Evolutionary conservation across 1,140 invertebrate species (phyloP).

Genomic region (Drosophila lacteicornis): DNA sequence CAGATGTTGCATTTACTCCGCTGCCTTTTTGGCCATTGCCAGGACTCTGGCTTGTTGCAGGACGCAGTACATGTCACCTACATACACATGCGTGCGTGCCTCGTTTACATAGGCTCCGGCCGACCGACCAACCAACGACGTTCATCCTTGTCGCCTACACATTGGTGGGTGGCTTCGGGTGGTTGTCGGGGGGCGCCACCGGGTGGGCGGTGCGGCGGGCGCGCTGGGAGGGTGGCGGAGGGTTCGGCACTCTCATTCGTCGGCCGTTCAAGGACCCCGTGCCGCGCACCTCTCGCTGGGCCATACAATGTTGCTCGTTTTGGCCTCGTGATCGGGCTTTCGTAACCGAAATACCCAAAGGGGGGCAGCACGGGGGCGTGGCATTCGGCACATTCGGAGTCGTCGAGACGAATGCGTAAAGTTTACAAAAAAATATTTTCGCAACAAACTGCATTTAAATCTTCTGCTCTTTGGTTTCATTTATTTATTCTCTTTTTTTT

Average conservation of each 20-base stretch:
- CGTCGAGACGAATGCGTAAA: constrained; percentile 62
- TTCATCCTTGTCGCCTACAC: constrained; percentile 69
- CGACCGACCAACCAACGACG: constrained; percentile 71
- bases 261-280: constrained; percentile 58
- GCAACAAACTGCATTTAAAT: constrained; percentile 64
- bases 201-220: constrained; percentile 13
- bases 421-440: constrained; percentile 71
- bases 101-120: constrained; percentile 78
- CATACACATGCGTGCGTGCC: constrained; percentile 69
- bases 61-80: constrained; percentile 80
- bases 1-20: constrained; percentile 78
- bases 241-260: constrained; percentile 76
- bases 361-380: constrained; percentile 15
- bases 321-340: constrained; percentile 61
- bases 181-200: constrained; percentile 13
- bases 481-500: neutral
- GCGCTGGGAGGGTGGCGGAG: constrained; percentile 29
- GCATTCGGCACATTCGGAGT: constrained; percentile 6
- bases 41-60: constrained; percentile 54
- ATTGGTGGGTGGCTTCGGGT: constrained; percentile 33
- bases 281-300: constrained; percentile 33
- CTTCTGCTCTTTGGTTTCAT: constrained; percentile 41
- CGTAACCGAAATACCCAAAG: constrained; percentile 56
- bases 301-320: constrained; percentile 79
- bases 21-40: constrained; percentile 75